Evolutionary conservation across 2,797 vertebrate species (phyloP).

Genomic region (Hoplostethus mediterraneus): DNA sequence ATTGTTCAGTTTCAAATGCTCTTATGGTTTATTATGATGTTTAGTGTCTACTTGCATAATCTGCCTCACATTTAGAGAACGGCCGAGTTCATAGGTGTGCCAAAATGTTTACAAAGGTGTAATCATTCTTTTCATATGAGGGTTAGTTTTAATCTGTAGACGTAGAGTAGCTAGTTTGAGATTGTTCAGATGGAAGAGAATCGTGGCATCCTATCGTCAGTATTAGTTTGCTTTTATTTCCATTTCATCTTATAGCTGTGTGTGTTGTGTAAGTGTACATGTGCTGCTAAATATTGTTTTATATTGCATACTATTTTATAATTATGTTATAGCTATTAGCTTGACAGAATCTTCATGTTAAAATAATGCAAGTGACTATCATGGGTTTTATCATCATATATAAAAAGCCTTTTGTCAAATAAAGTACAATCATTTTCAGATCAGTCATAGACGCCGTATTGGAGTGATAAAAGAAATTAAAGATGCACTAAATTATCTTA

Average conservation of each 20-base stretch:
- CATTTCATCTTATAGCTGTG: conserved; percentile 50
- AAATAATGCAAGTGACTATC: conserved; percentile 52
- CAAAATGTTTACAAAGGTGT: conserved; percentile 62
- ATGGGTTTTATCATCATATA: conserved; percentile 55
- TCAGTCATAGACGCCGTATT: conserved; percentile 58
- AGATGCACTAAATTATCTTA: conserved; percentile 77
- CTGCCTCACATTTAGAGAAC: conserved; percentile 60
- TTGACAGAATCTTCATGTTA: conserved; percentile 57
- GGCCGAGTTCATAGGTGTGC: conserved; percentile 67
- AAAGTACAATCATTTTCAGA: conserved; percentile 69
- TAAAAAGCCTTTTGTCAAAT: conserved; percentile 54
- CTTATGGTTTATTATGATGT: conserved; percentile 61
- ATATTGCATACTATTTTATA: conserved; percentile 63
- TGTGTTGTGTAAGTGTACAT: conserved; percentile 67
- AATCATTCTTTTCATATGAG: conserved; percentile 45
- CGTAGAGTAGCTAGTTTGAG: conserved; percentile 47
- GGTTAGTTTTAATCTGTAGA: conserved; percentile 28
- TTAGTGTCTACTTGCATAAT: conserved; percentile 60
- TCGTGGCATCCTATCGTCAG: conserved; percentile 38
- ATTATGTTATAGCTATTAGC: conserved; percentile 61
- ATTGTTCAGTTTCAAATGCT: conserved; percentile 33
- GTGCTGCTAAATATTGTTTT: conserved; percentile 57
- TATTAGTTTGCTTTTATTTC: conserved; percentile 55
- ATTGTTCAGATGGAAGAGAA: conserved; percentile 33
- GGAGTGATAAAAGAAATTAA: conserved; percentile 74